These are phyloP conservation scores for Scaptomyza reducta DNA, from an alignment of 2,888 invertebrate species.

Conservation along the genomic window DNA sequence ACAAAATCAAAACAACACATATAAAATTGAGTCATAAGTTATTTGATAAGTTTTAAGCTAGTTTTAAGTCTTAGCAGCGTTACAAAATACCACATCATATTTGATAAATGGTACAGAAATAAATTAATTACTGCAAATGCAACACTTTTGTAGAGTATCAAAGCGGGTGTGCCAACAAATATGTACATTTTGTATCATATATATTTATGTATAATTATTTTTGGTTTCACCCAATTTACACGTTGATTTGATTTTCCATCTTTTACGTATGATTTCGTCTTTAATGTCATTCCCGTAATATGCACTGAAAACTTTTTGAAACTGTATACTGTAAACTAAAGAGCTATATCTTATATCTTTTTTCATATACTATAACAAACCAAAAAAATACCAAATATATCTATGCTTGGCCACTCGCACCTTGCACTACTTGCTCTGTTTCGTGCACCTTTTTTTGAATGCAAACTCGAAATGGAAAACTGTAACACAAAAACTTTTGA, in stretches of 20 bases:
- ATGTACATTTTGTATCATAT: conserved; percentile 73
- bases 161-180: conserved; percentile 80
- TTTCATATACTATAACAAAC: conserved; percentile 70
- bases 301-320: conserved; percentile 62
- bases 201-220: neutral
- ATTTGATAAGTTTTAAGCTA: conserved; percentile 30
- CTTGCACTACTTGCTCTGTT: conserved; percentile 80
- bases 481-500: conserved; percentile 66
- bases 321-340: conserved; percentile 79
- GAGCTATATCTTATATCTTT: conserved; percentile 79
- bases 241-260: conserved; percentile 5
- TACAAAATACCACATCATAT: conserved; percentile 67
- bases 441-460: conserved; percentile 80
- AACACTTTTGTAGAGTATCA: conserved; percentile 53
- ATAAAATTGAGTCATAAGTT: conserved; percentile 11
- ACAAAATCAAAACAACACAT: neutral
- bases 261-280: conserved; percentile 15
- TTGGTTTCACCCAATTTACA: conserved; percentile 9
- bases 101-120: conserved; percentile 1
- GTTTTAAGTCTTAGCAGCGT: conserved; percentile 16
- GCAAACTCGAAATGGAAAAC: conserved; percentile 77
- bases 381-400: conserved; percentile 63
- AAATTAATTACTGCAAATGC: conserved; percentile 20
- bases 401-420: conserved; percentile 82
- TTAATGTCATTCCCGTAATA: conserved; percentile 27